Evolutionary conservation across 2,797 vertebrate genomes (phyloP), one percentile per base, ranked within the genome.

Genomic region (Lindbergichthys nudifrons): DNA sequence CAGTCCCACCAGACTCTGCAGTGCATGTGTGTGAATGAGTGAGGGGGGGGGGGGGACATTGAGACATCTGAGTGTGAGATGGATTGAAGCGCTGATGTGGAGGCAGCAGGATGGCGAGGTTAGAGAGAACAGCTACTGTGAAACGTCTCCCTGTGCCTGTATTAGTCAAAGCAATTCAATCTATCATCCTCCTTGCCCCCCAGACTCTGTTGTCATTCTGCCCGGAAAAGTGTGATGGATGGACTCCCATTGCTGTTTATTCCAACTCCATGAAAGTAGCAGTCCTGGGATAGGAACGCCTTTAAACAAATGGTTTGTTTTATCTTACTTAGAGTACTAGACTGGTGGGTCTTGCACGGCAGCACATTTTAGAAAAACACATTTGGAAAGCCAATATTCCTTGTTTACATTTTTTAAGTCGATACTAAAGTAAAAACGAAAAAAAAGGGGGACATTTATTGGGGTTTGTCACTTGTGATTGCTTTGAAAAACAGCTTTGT

Each of bases 141-240:
- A 82, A 85, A 59, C 73, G 43, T 82, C 81, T 86, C 80, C 81
- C 86, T 77, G 46, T 60, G 83, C 75, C 59, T 41, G 46, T 72
- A 82, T 86, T 83, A 88, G 73, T 88, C 86, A 86, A 87, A 89
- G 77, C 86, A 69, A 65, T 87, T 88, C 84, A 65, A 81, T 87
- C 82, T 57, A 70, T 89, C 90, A 84, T 64, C 74, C 72, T 58
- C 73, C 47, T 63, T 50, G 6, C 41, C 36, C 21, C 59, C 54
- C 67, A 70, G 1, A 15, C 82, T 75, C 75, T 46, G 48, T 26
- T 82, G 83, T 82, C 87, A 65, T 32, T 68, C 72, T 57, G 64
- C 58, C 50, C 65, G 54, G 47, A 71, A 65, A 66, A 80, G 63
- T 63, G 78, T 87, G 88, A 92, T 83, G 76, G 86, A 91, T 89